Evolutionary conservation across 2,888 invertebrate species (phyloP), one percentile per base, ranked within the genome.

Genomic region (Xestia c-nigrum): DNA sequence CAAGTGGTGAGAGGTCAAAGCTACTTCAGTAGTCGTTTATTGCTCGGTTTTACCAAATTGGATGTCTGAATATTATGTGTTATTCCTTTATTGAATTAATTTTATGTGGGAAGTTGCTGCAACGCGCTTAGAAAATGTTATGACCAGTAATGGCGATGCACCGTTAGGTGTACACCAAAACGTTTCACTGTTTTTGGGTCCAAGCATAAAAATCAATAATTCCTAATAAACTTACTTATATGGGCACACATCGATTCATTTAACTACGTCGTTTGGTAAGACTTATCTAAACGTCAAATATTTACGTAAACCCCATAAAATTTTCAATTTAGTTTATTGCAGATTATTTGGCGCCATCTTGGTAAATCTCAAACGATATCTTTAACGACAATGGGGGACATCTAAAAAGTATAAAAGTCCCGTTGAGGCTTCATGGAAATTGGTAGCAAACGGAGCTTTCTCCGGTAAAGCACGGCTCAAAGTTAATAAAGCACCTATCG

Each of bases 1-100:
- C 50, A 76, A 86, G 85, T 87, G 88, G 80, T 82, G 66, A 86
- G 86, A 85, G 88, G 88, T 88, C 87, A 87, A 85, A 88, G 93
- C 90, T 92, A 90, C 92, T 87, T 88, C 90, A 92, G 92, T 82
- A 93, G 92, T 90, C 87, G 72, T 85, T 85, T 85, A 81, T 85
- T 64, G 38, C 84, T 87, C 85, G 79, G 84, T 81, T 85, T 85
- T 85, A 83, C 84, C 84, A 83, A 89, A 90, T 89, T 92, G 87
- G 77, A 83, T 85, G 80, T 75, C 66, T 70, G 65, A 82, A 87
- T 81, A 72, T 74, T 76, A 74, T 55, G 19, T 72, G 65, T 63
- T 68, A 81, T 80, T 74, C 74, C 24, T 88, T 74, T 75, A 76
- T 72, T 75, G 40, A 79, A 79, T 84, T 78, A 57, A 21, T 69